Evolutionary conservation across 2,113 vertebrate species (phyloP).

Genomic region (Psittacus erithacus): DNA sequence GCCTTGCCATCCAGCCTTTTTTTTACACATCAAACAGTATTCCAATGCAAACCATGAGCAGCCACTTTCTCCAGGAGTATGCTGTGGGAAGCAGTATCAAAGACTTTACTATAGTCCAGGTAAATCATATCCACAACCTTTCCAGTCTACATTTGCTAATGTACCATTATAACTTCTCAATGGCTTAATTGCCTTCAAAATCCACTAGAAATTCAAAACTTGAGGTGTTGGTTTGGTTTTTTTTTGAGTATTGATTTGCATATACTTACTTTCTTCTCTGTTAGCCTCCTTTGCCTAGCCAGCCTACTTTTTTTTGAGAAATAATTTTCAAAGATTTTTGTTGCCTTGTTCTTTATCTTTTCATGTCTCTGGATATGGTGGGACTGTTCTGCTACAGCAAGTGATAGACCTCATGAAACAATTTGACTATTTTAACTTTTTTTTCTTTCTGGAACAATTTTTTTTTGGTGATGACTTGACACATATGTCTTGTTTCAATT

Average conservation of each 20-base stretch:
- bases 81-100: neutral
- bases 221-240: accelerated
- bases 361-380: neutral
- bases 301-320: neutral
- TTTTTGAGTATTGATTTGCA: neutral
- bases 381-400: neutral
- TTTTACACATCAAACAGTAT: neutral
- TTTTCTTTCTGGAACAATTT: neutral
- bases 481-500: neutral
- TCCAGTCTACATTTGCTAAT: neutral
- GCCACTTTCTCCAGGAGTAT: neutral
- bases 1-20: neutral
- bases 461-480: neutral
- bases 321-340: neutral
- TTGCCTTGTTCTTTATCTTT: neutral
- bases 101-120: neutral
- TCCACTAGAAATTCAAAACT: neutral
- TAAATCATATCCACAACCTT: neutral
- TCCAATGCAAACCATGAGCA: neutral
- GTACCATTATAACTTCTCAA: neutral
- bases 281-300: neutral
- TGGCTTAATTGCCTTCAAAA: neutral
- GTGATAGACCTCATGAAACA: neutral
- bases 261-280: neutral
- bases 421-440: neutral